Percentiles rank a stretch among this genome's conserved stretches.
Conservation (phyloP, 2,888 invertebrate genomes). For the Ophraella communa region DNA sequence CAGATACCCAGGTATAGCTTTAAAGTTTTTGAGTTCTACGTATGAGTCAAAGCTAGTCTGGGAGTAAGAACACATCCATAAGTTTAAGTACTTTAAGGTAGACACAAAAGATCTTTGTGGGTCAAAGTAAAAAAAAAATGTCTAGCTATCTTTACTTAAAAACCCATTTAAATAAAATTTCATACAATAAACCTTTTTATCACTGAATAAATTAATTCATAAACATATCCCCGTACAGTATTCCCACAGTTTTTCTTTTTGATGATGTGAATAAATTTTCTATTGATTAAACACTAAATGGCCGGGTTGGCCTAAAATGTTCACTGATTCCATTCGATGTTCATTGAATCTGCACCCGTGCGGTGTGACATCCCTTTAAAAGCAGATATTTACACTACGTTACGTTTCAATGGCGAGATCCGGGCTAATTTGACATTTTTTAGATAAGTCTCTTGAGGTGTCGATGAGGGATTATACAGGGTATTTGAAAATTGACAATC, state of each 20-base stretch:
- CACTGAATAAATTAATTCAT: not conserved
- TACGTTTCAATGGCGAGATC: constrained; percentile 49
- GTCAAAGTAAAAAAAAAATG: too few relatives aligned
- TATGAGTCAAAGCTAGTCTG: too few relatives aligned
- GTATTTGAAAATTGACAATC: not conserved
- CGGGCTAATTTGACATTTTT: constrained; percentile 53
- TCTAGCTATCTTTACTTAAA: too few relatives aligned
- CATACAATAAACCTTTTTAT: too few relatives aligned
- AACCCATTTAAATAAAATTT: not conserved
- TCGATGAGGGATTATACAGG: not conserved
- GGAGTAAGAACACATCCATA: too few relatives aligned
- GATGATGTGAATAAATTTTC: constrained; percentile 56
- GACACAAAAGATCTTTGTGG: too few relatives aligned
- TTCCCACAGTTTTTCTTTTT: constrained; percentile 4
- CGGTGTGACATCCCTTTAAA: constrained; percentile 49
- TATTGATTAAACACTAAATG: constrained; percentile 57
- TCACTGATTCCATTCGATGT: constrained; percentile 29
- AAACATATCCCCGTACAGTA: not conserved
- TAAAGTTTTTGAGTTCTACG: too few relatives aligned
- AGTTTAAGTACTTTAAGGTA: too few relatives aligned
- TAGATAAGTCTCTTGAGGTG: constrained; percentile 39
- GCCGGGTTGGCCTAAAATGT: constrained; percentile 53
- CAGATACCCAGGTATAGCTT: too few relatives aligned
- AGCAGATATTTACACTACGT: constrained; percentile 49
- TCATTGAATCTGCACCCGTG: constrained; percentile 49